Base-by-base conservation (phyloP, 2,888 invertebrate genomes). In the Sinohyriopsis cumingii region DNA sequence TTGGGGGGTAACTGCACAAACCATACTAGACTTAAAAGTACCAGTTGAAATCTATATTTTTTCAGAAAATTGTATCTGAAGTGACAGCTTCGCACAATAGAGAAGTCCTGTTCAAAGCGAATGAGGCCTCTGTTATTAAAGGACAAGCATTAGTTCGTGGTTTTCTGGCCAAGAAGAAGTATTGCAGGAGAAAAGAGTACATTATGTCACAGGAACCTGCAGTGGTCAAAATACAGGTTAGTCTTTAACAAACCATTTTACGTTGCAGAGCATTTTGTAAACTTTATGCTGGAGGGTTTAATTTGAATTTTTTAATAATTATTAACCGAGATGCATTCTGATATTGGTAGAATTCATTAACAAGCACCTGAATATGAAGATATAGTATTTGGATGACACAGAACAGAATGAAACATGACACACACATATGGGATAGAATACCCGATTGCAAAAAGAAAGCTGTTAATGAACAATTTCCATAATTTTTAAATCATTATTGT, bases 81-180 rank as follows among this genome's bases (percentile, higher is more conserved):
- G 85, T 89, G 22, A 89, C 88, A 22, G 84, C 84, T 55, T 84
- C 84, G 3, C 81, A 88, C 65, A 86, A 89, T 76, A 77, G 89
- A 64, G 84, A 88, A 69, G 76, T 86, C 63, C 79, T 89, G 56
- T 87, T 88, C 75, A 80, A 86, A 63, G 80, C 88, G 22, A 88
- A 88, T 69, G 88, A 89, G 68, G 79, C 83, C 87, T 75, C 86
- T 69, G 91, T 94, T 33, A 87, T 91, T 6, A 91, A 89, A 78
- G 89, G 94, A 57, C 94, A 94, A 89, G 93, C 93, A 2, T 88
- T 90, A 62, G 91, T 92, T 66, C 91, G 93, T 78, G 94, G 94
- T 22, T 93, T 92, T 85, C 86, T 94, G 55, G 87, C 92, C 5
- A 91, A 94, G 63, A 91, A 91, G 84, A 90, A 91, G 73, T 90